phyloP scores from a whole-genome alignment of 1,140 invertebrate genomes.

The Leptonema lineaticorne region DNA sequence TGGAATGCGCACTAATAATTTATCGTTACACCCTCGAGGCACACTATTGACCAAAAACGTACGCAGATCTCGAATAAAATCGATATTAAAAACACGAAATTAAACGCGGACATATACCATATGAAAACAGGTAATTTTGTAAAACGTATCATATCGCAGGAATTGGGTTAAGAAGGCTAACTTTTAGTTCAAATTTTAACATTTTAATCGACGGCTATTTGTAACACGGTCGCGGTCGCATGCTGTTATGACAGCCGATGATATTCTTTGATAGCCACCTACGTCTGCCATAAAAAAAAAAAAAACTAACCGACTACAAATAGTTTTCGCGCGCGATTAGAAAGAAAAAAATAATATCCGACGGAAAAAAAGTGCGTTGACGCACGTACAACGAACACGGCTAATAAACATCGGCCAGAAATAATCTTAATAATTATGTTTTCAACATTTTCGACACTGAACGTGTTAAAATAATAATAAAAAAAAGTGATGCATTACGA shows the following conservation, averaged over 20 bases:
- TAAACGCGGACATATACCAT: no score
- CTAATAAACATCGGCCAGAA: background rate
- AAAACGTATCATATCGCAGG: no score
- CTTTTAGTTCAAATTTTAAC: no score
- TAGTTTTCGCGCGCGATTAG: background rate
- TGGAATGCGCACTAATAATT: no score
- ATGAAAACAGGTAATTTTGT: no score
- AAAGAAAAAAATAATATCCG: background rate
- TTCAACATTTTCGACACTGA: background rate
- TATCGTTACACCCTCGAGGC: no score
- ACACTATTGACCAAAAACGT: no score
- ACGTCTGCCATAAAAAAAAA: conserved; percentile 8
- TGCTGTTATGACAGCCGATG: conserved; percentile 3
- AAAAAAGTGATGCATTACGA: background rate
- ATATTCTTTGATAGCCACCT: background rate
- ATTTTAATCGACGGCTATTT: no score
- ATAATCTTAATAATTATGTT: background rate
- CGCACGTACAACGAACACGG: background rate
- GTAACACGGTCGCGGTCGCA: background rate
- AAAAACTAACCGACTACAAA: conserved; percentile 10
- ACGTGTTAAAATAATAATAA: background rate
- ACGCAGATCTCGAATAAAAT: no score
- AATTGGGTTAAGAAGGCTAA: no score
- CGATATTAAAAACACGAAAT: no score
- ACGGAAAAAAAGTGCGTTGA: conserved; percentile 1